These are phyloP conservation scores for Poecilia gillii DNA, from an alignment of 2,797 vertebrate species.

Conservation along the genomic window DNA sequence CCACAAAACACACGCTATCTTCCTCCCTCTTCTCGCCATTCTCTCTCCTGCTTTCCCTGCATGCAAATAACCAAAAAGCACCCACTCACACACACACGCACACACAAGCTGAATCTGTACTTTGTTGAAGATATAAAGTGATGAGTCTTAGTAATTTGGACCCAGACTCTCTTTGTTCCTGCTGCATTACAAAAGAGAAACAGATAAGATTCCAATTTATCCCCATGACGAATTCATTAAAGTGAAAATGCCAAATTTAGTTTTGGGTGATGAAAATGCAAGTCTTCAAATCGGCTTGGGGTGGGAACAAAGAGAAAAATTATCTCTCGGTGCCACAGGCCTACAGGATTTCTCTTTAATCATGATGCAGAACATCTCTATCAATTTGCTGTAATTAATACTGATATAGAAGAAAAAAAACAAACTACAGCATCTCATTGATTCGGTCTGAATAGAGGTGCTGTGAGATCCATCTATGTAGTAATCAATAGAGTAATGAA, in stretches of 20 bases:
- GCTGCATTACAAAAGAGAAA: conserved; percentile 18
- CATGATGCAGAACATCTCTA: conserved; percentile 38
- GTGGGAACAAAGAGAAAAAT: not conserved
- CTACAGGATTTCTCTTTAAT: conserved; percentile 10
- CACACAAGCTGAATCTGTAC: conserved; percentile 45
- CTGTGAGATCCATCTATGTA: conserved; percentile 49
- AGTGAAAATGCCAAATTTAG: conserved; percentile 17
- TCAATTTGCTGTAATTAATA: conserved; percentile 54
- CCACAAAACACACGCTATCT: conserved; percentile 34
- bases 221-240: conserved; percentile 32
- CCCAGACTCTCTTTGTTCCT: conserved; percentile 29
- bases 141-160: conserved; percentile 43
- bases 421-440: conserved; percentile 51
- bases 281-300: not conserved
- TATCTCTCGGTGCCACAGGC: not conserved
- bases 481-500: conserved; percentile 67
- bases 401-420: conserved; percentile 34
- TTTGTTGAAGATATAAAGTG: conserved; percentile 53
- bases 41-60: conserved; percentile 16
- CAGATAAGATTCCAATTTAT: conserved; percentile 52
- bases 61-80: conserved; percentile 29
- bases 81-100: not conserved
- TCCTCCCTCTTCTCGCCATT: conserved; percentile 44
- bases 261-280: conserved; percentile 20
- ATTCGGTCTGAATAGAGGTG: conserved; percentile 47